Conservation (phyloP, 1,140 invertebrate genomes). For the Brachionus paranguensis region DNA sequence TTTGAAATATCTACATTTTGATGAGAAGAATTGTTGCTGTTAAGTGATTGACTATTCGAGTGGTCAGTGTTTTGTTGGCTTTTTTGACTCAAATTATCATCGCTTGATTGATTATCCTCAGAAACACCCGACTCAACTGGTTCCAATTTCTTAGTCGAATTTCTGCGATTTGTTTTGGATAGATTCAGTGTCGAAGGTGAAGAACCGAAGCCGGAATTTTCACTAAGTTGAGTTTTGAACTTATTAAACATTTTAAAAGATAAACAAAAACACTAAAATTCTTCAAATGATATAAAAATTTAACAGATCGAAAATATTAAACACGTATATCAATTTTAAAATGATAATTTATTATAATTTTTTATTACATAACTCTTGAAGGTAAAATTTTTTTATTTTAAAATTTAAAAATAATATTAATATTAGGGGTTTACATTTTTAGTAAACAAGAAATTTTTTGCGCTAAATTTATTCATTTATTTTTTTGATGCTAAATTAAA, state of each 20-base stretch:
- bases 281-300: not conserved
- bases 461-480: not conserved
- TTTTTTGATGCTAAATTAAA: not conserved
- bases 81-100: slow-evolving; percentile 13
- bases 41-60: not conserved
- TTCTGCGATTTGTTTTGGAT: not conserved
- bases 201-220: not conserved
- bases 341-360: not conserved
- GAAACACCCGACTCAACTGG: not conserved
- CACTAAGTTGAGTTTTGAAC: not conserved
- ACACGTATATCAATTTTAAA: not conserved
- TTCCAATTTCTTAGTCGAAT: not conserved
- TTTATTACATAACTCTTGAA: not conserved
- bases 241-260: slow-evolving; percentile 29
- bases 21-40: not conserved
- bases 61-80: not conserved
- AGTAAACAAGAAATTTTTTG: not conserved
- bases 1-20: not conserved
- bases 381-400: not conserved
- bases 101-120: slow-evolving; percentile 14
- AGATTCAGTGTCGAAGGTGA: not conserved
- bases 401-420: not conserved
- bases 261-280: not conserved
- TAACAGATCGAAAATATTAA: not conserved
- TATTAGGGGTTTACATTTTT: not conserved